Percentiles rank a stretch among this genome's conserved stretches.
phyloP scores from a whole-genome alignment of 2,797 vertebrate genomes.

The Acanthopagrus latus region DNA sequence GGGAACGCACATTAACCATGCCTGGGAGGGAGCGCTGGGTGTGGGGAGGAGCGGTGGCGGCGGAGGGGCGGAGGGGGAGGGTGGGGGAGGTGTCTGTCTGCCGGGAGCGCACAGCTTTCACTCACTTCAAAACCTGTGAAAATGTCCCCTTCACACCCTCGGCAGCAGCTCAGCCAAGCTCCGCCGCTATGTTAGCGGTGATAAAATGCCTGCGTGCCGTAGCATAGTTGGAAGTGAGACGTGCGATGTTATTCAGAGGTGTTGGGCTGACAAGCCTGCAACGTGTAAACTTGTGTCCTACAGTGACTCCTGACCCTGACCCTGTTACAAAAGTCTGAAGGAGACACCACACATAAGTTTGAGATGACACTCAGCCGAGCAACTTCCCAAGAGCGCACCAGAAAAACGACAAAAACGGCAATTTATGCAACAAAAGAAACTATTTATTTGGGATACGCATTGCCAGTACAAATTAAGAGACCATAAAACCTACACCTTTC shows the following conservation, averaged over 20 bases:
- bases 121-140: conserved; percentile 81
- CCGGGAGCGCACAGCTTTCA: conserved; percentile 75
- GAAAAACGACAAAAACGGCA: conserved; percentile 64
- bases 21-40: conserved; percentile 70
- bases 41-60: conserved; percentile 42
- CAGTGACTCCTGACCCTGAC: conserved; percentile 78
- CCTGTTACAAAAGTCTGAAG: conserved; percentile 59
- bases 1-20: conserved; percentile 76
- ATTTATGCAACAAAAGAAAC: conserved; percentile 93
- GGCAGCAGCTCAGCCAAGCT: conserved; percentile 49
- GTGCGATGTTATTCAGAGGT: conserved; percentile 71
- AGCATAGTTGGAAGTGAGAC: conserved; percentile 56
- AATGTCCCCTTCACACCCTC: conserved; percentile 71
- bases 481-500: conserved; percentile 94
- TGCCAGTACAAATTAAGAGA: conserved; percentile 97
- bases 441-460: conserved; percentile 98
- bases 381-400: not conserved
- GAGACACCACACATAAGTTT: conserved; percentile 34
- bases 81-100: conserved; percentile 64
- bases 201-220: conserved; percentile 59
- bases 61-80: not conserved
- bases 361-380: not conserved
- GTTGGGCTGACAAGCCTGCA: conserved; percentile 66
- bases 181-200: conserved; percentile 42
- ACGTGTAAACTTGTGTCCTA: conserved; percentile 78